phyloP scores from a whole-genome alignment of 2,113 vertebrate genomes.

The Tupaia chinensis region DNA sequence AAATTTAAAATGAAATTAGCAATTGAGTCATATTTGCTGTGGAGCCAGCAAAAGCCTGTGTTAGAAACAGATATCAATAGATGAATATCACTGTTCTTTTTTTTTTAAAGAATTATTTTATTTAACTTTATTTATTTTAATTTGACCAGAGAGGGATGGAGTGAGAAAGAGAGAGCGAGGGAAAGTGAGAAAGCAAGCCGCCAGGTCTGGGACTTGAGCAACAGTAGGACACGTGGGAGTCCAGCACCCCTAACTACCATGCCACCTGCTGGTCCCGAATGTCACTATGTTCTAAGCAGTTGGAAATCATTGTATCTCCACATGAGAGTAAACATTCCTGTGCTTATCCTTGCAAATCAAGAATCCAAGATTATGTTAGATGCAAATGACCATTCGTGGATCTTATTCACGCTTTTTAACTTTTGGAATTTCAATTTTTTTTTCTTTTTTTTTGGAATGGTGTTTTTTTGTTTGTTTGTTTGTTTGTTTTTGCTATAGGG shows the following conservation, averaged over 20 bases:
- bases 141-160: too few relatives aligned
- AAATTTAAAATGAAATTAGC: slow-evolving; percentile 25
- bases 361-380: neutral
- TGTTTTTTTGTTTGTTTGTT: too few relatives aligned
- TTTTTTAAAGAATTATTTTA: too few relatives aligned
- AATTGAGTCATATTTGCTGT: neutral
- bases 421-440: neutral
- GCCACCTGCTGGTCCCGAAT: neutral
- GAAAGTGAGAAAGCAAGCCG: too few relatives aligned
- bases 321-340: neutral
- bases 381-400: neutral
- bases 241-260: too few relatives aligned
- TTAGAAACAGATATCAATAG: neutral
- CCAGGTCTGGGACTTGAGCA: too few relatives aligned
- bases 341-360: neutral
- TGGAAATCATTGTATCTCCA: neutral
- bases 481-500: too few relatives aligned
- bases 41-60: neutral
- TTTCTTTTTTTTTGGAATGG: too few relatives aligned
- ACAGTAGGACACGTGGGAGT: too few relatives aligned
- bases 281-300: neutral
- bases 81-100: neutral
- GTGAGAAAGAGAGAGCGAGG: too few relatives aligned
- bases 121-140: too few relatives aligned
- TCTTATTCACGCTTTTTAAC: neutral